phyloP scores from a whole-genome alignment of 2,888 invertebrate genomes.

The Marasmarcha lunaedactyla region DNA sequence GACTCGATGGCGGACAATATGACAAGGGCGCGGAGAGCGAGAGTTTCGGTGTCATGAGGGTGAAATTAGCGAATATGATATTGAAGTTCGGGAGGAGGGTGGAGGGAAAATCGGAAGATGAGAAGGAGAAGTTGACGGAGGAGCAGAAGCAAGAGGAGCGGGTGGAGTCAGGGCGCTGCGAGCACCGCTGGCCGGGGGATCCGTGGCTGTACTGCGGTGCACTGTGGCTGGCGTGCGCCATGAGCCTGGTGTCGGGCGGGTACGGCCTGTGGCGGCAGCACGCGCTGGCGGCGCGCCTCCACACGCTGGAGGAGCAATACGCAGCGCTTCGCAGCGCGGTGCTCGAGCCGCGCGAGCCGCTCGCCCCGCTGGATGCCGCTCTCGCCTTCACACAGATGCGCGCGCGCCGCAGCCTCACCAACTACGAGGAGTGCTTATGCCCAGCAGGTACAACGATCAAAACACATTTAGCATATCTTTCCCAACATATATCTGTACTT shows the following conservation, averaged over 20 bases:
- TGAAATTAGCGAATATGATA: conserved; percentile 36
- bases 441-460: conserved; percentile 72
- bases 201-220: conserved; percentile 61
- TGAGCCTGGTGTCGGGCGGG: conserved; percentile 73
- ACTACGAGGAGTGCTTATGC: conserved; percentile 76
- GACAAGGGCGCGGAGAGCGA: conserved; percentile 18
- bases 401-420: conserved; percentile 59
- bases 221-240: conserved; percentile 75
- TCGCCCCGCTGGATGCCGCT: conserved; percentile 61
- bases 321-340: conserved; percentile 61
- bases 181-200: conserved; percentile 44
- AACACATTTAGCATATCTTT: conserved; percentile 1
- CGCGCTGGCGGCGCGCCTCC: conserved; percentile 60
- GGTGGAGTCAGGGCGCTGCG: conserved; percentile 36
- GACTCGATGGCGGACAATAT: conserved; percentile 16
- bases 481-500: too few relatives aligned
- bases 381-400: conserved; percentile 34
- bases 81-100: conserved; percentile 52
- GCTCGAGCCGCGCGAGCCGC: conserved; percentile 60
- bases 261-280: conserved; percentile 72
- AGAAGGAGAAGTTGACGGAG: conserved; percentile 19
- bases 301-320: conserved; percentile 69
- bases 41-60: conserved; percentile 25
- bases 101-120: conserved; percentile 25
- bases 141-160: conserved; percentile 22